Base-by-base conservation (phyloP, 2,888 invertebrate species). In the Aphrophora alni region DNA sequence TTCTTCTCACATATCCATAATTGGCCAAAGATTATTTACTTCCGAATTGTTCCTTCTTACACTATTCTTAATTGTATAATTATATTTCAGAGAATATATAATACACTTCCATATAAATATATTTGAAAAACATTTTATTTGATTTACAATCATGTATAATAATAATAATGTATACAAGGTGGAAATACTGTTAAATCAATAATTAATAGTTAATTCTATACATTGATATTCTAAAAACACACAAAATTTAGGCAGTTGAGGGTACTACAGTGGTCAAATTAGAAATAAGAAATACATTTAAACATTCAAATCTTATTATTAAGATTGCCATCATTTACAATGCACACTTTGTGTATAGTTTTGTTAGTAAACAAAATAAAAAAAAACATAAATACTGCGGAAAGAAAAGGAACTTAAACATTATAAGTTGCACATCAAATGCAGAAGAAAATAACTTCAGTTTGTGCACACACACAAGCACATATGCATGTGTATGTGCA, bases 271-370 rank as follows among this genome's bases (percentile, higher is more conserved):
- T 44, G 51, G 68, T 69, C n/a, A n/a, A 76, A 75, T 71, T 68
- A 77, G 28, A 25, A 73, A 77, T 44, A 71, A 73, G 72, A 81
- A 77, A 51, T 51, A 77, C 76, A 70, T 80, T 83, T 79, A 82
- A 82, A 84, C 84, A 84, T 84, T 82, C 79, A 84, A 84, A 84
- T 84, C 80, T 84, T 84, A 84, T 83, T 81, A 81, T 59, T 84
- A 82, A 84, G 84, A 84, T 83, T 84, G 84, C 84, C 84, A 82
- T 80, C 80, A 81, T 83, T 79, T 74, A 74, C 78, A 79, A 79
- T 79, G 74, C 74, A 79, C 78, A 74, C 59, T 74, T 79, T 68
- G 25, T 73, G 78, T 59, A 72, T 26, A 33, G 26, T 38, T 77
- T 68, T 72, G 75, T 68, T 71, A 59, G 27, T 59, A 77, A 77